Conservation (phyloP, 2,113 vertebrate species). For the Ptilonorhynchus violaceus region DNA sequence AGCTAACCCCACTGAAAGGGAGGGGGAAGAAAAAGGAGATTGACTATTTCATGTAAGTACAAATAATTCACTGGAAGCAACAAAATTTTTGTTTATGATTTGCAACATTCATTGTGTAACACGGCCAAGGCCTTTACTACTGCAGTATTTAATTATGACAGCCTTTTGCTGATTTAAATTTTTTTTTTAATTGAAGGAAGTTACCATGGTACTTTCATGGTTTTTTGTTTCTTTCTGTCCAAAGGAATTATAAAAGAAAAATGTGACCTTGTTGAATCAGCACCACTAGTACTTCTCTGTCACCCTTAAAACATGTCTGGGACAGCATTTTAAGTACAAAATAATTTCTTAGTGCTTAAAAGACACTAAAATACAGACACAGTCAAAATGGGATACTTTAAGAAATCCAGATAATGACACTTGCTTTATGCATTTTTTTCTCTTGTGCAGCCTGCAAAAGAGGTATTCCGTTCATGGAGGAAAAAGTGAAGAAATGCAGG, state of each 20-base stretch:
- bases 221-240: not conserved
- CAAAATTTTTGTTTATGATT: not conserved
- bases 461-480: not conserved
- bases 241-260: not conserved
- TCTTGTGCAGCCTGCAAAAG: not conserved
- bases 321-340: not conserved
- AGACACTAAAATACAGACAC: not conserved
- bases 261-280: not conserved
- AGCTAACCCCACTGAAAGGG: not conserved
- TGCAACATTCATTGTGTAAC: not conserved
- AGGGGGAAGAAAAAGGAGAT: not conserved
- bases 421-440: not conserved
- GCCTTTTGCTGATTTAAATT: not conserved
- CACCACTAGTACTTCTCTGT: not conserved
- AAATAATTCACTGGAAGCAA: not conserved
- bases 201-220: not conserved
- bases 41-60: not conserved
- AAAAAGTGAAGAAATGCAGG: not conserved
- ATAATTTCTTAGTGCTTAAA: not conserved
- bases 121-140: not conserved
- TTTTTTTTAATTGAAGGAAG: not conserved
- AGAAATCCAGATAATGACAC: not conserved
- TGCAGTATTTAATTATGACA: not conserved
- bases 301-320: not conserved
- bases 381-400: not conserved